Percentiles rank a stretch among this genome's conserved stretches.
Evolutionary conservation across 2,888 invertebrate species (phyloP).

Genomic region (Chymomyza procnemis): DNA sequence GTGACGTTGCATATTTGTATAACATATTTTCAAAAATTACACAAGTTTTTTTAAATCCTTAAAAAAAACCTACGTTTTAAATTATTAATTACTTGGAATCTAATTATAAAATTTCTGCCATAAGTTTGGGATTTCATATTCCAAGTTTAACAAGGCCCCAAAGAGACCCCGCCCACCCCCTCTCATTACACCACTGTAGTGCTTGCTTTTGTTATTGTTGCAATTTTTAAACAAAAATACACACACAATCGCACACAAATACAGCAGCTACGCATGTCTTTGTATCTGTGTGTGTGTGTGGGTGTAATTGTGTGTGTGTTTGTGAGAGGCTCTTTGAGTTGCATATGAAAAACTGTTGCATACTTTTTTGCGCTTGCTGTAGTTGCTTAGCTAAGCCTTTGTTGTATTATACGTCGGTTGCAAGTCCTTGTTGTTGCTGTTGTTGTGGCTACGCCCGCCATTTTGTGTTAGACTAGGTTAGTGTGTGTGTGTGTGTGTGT

Average conservation of each 20-base stretch:
- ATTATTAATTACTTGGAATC: no score
- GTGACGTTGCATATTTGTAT: no score
- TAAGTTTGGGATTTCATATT: no score
- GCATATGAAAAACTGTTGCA: slow-evolving; percentile 60
- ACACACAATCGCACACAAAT: slow-evolving; percentile 59
- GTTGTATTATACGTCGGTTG: slow-evolving; percentile 5
- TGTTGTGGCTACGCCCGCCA: slow-evolving; percentile 12
- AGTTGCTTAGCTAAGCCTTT: slow-evolving; percentile 14
- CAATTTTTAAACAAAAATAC: slow-evolving; percentile 39
- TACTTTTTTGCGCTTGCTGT: slow-evolving; percentile 25
- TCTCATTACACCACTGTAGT: no score
- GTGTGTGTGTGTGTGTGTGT: background rate
- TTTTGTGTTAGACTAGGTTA: background rate
- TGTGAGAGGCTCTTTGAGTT: slow-evolving; percentile 27
- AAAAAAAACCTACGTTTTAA: no score
- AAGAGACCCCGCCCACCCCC: no score
- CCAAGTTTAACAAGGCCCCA: no score
- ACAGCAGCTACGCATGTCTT: slow-evolving; percentile 18
- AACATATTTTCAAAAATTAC: no score
- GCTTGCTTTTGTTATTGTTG: slow-evolving; percentile 14
- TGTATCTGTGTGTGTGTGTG: slow-evolving; percentile 6
- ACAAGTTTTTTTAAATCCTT: no score
- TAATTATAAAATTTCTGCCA: no score
- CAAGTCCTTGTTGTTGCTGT: slow-evolving; percentile 28
- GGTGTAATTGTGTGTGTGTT: slow-evolving; percentile 16